Evolutionary conservation across 2,797 vertebrate species (phyloP).

Genomic region (Micropoecilia bifurca): DNA sequence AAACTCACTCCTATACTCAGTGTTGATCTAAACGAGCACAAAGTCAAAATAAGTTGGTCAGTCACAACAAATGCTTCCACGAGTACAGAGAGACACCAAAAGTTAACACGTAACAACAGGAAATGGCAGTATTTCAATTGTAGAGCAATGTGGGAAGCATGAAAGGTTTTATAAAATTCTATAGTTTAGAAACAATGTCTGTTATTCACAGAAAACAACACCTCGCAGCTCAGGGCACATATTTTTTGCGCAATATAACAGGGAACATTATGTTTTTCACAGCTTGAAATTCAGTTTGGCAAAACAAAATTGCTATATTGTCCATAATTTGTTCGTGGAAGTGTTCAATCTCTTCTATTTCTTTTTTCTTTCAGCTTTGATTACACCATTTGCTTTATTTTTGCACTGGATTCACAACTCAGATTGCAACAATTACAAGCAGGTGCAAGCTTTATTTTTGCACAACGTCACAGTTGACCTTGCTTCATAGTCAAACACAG

Average conservation of each 20-base stretch:
- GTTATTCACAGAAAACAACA: neutral
- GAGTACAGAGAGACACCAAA: neutral
- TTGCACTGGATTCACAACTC: neutral
- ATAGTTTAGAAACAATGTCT: neutral
- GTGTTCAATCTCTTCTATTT: neutral
- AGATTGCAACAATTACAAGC: neutral
- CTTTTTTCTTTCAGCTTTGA: neutral
- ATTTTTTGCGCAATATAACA: neutral
- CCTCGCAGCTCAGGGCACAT: neutral
- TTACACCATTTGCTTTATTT: neutral
- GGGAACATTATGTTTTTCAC: neutral
- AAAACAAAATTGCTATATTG: neutral
- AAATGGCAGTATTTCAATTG: neutral
- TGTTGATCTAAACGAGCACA: constrained; percentile 83
- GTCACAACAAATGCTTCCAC: neutral
- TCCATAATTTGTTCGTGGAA: neutral
- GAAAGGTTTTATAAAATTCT: neutral
- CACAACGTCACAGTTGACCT: neutral
- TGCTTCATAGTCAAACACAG: neutral
- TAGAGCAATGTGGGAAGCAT: neutral
- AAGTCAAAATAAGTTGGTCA: neutral
- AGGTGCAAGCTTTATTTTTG: neutral
- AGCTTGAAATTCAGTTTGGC: neutral
- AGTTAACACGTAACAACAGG: neutral
- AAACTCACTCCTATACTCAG: constrained; percentile 89